These are phyloP conservation scores for Tuta absoluta DNA, from an alignment of 2,888 invertebrate species.

Conservation along the genomic window DNA sequence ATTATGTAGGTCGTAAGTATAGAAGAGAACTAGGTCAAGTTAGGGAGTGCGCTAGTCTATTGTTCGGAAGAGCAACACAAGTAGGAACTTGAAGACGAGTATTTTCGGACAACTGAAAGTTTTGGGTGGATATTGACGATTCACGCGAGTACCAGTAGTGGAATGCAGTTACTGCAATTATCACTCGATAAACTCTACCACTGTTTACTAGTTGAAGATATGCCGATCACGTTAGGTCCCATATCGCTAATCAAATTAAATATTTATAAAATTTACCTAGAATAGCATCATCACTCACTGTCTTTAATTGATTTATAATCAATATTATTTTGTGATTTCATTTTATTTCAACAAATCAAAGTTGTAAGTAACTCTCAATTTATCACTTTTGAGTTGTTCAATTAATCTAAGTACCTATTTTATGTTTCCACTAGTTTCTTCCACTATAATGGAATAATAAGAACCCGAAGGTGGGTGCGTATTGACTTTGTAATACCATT, in stretches of 20 bases:
- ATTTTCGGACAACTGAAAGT: slow-evolving; percentile 75
- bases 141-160: slow-evolving; percentile 61
- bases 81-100: slow-evolving; percentile 36
- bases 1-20: slow-evolving; percentile 62
- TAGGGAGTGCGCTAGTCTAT: slow-evolving; percentile 49
- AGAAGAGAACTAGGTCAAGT: slow-evolving; percentile 65
- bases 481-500: slow-evolving; percentile 80
- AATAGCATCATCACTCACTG: slow-evolving; percentile 47
- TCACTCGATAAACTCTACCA: slow-evolving; percentile 57
- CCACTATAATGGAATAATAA: slow-evolving; percentile 52
- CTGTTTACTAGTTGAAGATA: slow-evolving; percentile 40
- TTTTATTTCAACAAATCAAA: slow-evolving; percentile 37
- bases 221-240: slow-evolving; percentile 58
- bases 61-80: slow-evolving; percentile 25
- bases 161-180: slow-evolving; percentile 67
- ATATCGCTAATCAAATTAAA: slow-evolving; percentile 47
- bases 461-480: slow-evolving; percentile 80
- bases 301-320: slow-evolving; percentile 50
- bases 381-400: slow-evolving; percentile 22
- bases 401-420: slow-evolving; percentile 10
- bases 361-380: slow-evolving; percentile 25
- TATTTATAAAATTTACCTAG: slow-evolving; percentile 38
- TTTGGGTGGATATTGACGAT: slow-evolving; percentile 61
- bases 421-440: slow-evolving; percentile 23
- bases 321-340: slow-evolving; percentile 49